These are phyloP conservation scores for Amphipoea oculea DNA, from an alignment of 2,888 invertebrate genomes.

Conservation along the genomic window DNA sequence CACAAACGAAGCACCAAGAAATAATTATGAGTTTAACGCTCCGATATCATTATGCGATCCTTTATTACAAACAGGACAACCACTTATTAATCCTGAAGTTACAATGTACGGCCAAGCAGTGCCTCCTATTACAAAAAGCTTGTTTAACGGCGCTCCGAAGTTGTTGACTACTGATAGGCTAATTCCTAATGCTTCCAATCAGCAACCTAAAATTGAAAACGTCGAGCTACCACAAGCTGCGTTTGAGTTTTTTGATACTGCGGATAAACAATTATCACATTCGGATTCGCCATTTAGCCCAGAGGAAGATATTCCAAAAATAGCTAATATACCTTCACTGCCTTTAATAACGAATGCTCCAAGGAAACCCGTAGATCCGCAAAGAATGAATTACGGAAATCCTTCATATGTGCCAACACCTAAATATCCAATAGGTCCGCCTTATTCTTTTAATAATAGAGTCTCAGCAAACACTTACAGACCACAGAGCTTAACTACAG, in stretches of 20 bases:
- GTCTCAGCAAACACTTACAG: not conserved
- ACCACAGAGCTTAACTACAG: constrained; percentile 25
- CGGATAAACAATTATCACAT: not conserved
- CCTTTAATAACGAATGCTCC: constrained; percentile 1
- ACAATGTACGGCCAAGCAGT: not conserved
- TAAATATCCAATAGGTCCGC: not conserved
- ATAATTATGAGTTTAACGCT: not conserved
- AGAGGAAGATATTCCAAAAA: not conserved
- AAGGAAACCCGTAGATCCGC: not conserved
- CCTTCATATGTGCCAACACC: constrained; percentile 1
- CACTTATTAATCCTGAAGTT: not conserved
- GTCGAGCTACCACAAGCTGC: not conserved
- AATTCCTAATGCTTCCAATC: not conserved
- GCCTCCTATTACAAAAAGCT: constrained; percentile 6
- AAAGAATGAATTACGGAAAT: not conserved
- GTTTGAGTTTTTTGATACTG: constrained; percentile 13
- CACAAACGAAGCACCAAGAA: not conserved
- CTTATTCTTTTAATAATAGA: constrained; percentile 10
- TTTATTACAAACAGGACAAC: constrained; percentile 2
- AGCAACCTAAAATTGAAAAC: not conserved
- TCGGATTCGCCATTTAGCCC: not conserved
- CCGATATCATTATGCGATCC: constrained; percentile 9
- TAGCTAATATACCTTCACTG: not conserved
- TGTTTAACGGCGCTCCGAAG: not conserved
- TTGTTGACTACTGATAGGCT: not conserved